Base-by-base conservation (phyloP, 2,888 invertebrate species). In the Candidula unifasciata region DNA sequence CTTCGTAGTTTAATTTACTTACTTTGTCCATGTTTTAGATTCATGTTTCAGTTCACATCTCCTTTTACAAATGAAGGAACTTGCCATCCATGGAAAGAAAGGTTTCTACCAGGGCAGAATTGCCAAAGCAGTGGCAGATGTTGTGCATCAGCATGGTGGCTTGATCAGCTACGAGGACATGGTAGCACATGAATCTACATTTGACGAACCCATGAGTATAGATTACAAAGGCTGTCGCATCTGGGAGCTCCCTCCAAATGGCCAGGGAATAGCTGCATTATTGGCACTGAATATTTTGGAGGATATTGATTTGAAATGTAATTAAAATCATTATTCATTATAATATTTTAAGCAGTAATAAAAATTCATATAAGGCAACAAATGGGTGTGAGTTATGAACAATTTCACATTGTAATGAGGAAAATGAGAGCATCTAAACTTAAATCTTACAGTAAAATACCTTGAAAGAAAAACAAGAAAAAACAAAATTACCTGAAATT, bases 221-320 rank as follows among this genome's bases (percentile, higher is more conserved):
- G 90, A 92, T 80, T 93, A 92, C 85, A 88, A 91, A 52, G 92
- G 92, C 10, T 87, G 89, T 54, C 86, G 89, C 71, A 89, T 94
- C 3, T 94, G 93, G 92, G 94, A 94, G 87, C 92, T 93, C 71
- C 93, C 93, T 5, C 94, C 94, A 0, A 94, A 92, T 88, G 93
- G 93, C 2, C 93, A 93, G 85, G 94, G 94, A 1, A 91, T 94
- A n/a, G 91, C 92, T 5, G 93, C 93, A 1, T 88, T 94, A 2
- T 89, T 93, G 77, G 92, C 93, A 8, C 88, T 94, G 3, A 94
- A 94, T 88, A 90, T 93, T 52, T 88, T 94, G 54, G 92, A 93
- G 85, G 91, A 88, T n/a, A 92, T 91, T 86, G 92, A 94, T 85
- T 71, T 93, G 27, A 89, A 90, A 88, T 87, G 92, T 92, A 86